phyloP scores from a whole-genome alignment of 2,888 invertebrate genomes.

The Chouioia cunea region DNA sequence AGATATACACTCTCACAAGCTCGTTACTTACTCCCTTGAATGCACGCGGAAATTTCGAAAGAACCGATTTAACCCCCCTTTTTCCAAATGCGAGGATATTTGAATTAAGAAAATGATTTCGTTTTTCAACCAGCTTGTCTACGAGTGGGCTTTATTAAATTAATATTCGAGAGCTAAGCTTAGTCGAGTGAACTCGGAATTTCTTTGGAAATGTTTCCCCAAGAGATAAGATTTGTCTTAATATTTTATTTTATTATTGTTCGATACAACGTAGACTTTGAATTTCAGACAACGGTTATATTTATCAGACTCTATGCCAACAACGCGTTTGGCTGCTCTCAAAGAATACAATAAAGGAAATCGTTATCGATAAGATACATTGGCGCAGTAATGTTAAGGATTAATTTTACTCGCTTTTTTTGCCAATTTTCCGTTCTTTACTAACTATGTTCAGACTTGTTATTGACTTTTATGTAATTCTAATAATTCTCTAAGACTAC shows the following conservation, averaged over 20 bases:
- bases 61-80: conserved; percentile 41
- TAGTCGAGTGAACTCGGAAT: too few relatives aligned
- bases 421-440: background rate
- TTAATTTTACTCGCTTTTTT: too few relatives aligned
- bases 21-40: conserved; percentile 48
- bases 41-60: conserved; percentile 46
- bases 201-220: too few relatives aligned
- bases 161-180: conserved; percentile 24
- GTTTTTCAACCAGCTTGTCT: conserved; percentile 14
- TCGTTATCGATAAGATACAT: conserved; percentile 57
- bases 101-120: conserved; percentile 49
- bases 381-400: conserved; percentile 50
- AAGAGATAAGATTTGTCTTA: too few relatives aligned
- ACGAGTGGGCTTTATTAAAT: conserved; percentile 40
- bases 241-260: too few relatives aligned
- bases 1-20: conserved; percentile 35
- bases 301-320: conserved; percentile 15
- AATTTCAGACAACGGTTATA: background rate
- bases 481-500: too few relatives aligned
- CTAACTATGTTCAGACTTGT: too few relatives aligned
- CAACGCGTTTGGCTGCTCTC: background rate
- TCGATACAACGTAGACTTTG: background rate
- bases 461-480: too few relatives aligned
- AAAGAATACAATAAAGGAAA: conserved; percentile 50
- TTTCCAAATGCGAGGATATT: conserved; percentile 19